Conservation (phyloP, 2,888 invertebrate species). For the Brachylomia viminalis region DNA sequence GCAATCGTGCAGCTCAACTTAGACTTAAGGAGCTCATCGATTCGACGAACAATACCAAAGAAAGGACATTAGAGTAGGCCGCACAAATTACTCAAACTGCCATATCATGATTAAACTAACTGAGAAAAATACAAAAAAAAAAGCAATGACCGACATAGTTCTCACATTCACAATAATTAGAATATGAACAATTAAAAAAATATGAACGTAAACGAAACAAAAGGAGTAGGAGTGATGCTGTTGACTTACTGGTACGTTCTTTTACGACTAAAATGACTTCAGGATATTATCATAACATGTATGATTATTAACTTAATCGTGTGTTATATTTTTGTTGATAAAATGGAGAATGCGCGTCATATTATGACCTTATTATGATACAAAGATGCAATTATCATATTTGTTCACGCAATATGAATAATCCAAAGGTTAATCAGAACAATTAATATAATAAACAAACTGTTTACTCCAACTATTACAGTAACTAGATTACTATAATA, state of each 20-base stretch:
- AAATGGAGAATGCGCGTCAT: conserved; percentile 9
- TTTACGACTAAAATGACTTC: neutral
- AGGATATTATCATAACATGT: neutral
- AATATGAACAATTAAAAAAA: no score
- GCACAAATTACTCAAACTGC: no score
- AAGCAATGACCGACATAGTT: no score
- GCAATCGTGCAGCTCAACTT: no score
- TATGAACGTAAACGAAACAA: neutral
- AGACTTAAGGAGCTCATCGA: no score
- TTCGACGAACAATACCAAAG: no score
- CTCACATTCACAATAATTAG: no score
- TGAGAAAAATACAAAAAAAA: no score
- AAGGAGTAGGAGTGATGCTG: neutral
- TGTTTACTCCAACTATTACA: conserved; percentile 3
- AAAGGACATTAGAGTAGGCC: no score
- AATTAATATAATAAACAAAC: conserved; percentile 37
- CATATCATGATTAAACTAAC: no score
- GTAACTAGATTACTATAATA: conserved; percentile 33
- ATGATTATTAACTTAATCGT: neutral
- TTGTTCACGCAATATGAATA: conserved; percentile 39
- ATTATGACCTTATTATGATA: conserved; percentile 20
- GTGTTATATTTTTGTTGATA: conserved; percentile 11
- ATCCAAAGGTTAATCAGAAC: conserved; percentile 49
- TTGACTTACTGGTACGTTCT: neutral
- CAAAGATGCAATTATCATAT: conserved; percentile 48